phyloP scores from a whole-genome alignment of 2,888 invertebrate genomes.

The Macroteleia sp. region DNA sequence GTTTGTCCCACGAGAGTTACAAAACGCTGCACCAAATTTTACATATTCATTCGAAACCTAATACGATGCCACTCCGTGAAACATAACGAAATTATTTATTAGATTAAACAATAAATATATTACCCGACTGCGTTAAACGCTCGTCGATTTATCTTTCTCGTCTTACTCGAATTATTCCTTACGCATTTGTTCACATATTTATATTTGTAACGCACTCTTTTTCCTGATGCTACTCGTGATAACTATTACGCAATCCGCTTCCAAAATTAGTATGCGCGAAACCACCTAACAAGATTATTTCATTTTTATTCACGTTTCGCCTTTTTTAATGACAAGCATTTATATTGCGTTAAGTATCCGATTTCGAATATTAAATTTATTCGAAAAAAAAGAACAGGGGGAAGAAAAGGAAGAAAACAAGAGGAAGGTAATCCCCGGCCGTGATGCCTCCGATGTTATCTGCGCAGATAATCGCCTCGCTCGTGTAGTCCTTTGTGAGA shows the following conservation, averaged over 20 bases:
- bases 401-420: slow-evolving; percentile 5
- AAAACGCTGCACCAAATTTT: not conserved
- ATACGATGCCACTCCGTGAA: not conserved
- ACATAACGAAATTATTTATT: slow-evolving; percentile 22
- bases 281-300: slow-evolving; percentile 61
- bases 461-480: slow-evolving; percentile 51
- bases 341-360: slow-evolving; percentile 61
- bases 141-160: slow-evolving; percentile 48
- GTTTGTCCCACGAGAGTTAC: too few species aligned
- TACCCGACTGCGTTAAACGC: not conserved
- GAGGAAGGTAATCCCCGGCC: slow-evolving; percentile 34
- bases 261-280: slow-evolving; percentile 58
- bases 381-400: slow-evolving; percentile 10
- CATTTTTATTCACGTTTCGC: slow-evolving; percentile 59
- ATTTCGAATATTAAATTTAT: slow-evolving; percentile 62
- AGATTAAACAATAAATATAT: slow-evolving; percentile 18
- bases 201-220: slow-evolving; percentile 46
- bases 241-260: slow-evolving; percentile 48
- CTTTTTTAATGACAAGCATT: slow-evolving; percentile 63
- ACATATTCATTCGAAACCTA: slow-evolving; percentile 3
- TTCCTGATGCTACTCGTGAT: slow-evolving; percentile 36
- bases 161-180: slow-evolving; percentile 35
- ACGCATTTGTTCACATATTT: slow-evolving; percentile 38
- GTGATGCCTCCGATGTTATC: slow-evolving; percentile 49
- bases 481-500: slow-evolving; percentile 54